phyloP scores from a whole-genome alignment of 2,888 invertebrate genomes.

The Dasysyrphus albostriatus region DNA sequence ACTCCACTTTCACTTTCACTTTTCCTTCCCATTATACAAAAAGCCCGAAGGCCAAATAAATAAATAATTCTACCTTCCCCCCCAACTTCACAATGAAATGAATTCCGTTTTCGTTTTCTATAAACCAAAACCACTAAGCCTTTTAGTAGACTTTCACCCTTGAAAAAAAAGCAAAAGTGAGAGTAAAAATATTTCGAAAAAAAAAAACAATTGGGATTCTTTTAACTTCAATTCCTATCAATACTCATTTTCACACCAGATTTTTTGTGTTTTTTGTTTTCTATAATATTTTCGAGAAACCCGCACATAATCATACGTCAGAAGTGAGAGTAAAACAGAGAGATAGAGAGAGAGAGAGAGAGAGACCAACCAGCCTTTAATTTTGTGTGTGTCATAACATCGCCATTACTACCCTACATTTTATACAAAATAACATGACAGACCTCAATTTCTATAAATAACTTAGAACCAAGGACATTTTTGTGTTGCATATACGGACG shows the following conservation, averaged over 20 bases:
- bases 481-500: constrained; percentile 44
- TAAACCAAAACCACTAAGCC: not conserved
- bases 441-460: constrained; percentile 58
- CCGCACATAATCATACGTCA: no score
- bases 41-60: constrained; percentile 26
- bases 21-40: not conserved
- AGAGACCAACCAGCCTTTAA: not conserved
- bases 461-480: constrained; percentile 32
- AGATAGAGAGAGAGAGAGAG: not conserved
- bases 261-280: not conserved
- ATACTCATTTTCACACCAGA: not conserved
- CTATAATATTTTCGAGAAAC: not conserved
- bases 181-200: constrained; percentile 24
- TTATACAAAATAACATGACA: constrained; percentile 26
- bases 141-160: constrained; percentile 17
- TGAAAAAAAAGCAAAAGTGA: constrained; percentile 14
- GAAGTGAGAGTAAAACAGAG: no score
- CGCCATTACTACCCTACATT: not conserved
- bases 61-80: not conserved
- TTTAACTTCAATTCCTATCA: not conserved
- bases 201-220: constrained; percentile 21
- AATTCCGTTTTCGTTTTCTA: not conserved
- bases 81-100: not conserved
- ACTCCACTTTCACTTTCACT: constrained; percentile 30
- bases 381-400: not conserved